These are phyloP conservation scores for Nomia melanderi DNA, from an alignment of 1,140 invertebrate species.

Conservation along the genomic window DNA sequence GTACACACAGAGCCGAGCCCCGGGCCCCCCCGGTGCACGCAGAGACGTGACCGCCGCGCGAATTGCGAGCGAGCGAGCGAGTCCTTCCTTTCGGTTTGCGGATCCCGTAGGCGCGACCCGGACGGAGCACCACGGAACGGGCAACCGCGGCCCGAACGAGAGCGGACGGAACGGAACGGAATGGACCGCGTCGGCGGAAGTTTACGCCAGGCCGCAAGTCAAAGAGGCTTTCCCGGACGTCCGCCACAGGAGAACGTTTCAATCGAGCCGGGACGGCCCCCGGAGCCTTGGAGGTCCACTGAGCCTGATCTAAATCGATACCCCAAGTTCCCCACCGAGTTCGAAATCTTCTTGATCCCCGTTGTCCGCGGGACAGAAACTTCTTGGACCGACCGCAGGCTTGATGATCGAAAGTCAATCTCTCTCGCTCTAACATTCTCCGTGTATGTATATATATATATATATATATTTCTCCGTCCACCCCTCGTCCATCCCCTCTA, in stretches of 20 bases:
- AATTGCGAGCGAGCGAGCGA: constrained; percentile 20
- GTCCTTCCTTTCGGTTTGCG: constrained; percentile 30
- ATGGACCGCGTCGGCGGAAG: constrained; percentile 43
- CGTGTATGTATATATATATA: too few species aligned
- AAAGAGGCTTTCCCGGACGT: constrained; percentile 31
- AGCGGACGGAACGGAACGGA: constrained; percentile 4
- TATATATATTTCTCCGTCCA: too few species aligned
- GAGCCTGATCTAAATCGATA: constrained; percentile 65
- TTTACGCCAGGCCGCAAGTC: constrained; percentile 48
- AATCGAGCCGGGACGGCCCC: constrained; percentile 45
- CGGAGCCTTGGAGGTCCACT: constrained; percentile 52
- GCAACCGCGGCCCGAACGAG: constrained; percentile 31
- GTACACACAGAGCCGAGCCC: not conserved
- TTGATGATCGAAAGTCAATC: constrained; percentile 16
- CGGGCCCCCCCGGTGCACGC: too few species aligned
- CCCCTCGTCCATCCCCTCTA: too few species aligned
- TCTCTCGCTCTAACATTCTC: too few species aligned
- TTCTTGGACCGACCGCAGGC: not conserved
- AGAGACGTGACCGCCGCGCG: constrained; percentile 11
- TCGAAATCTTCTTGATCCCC: constrained; percentile 32
- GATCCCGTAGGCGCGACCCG: constrained; percentile 24
- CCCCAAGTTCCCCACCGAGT: constrained; percentile 52
- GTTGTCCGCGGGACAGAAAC: not conserved
- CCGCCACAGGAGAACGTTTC: constrained; percentile 54
- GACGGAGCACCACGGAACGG: too few species aligned